Conservation (phyloP, 2,113 vertebrate species). For the Pampusana beccarii region DNA sequence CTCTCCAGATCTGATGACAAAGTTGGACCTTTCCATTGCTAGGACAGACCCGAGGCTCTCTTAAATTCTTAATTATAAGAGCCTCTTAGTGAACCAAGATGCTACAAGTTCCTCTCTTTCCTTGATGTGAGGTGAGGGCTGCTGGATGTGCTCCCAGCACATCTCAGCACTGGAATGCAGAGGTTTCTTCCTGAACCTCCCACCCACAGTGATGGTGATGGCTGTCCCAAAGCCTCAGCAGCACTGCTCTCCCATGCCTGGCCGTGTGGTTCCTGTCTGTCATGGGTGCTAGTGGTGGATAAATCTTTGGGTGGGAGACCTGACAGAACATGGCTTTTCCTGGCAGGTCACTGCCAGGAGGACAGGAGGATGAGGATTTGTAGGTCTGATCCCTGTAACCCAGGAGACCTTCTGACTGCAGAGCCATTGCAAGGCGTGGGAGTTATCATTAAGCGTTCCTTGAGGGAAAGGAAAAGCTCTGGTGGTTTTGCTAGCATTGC, state of each 20-base stretch:
- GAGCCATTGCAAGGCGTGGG: background rate
- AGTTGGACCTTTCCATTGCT: background rate
- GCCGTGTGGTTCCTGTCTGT: background rate
- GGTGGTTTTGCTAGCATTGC: background rate
- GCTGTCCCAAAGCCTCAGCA: background rate
- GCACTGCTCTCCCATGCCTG: fast-evolving
- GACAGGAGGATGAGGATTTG: background rate
- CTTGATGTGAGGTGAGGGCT: background rate
- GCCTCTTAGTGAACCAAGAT: background rate
- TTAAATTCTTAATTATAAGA: background rate
- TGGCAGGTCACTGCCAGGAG: background rate
- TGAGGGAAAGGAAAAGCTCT: background rate
- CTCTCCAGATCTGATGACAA: background rate
- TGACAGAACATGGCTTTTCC: background rate
- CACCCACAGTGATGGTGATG: background rate
- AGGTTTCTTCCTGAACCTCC: background rate
- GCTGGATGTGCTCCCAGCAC: background rate
- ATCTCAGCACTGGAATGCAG: background rate
- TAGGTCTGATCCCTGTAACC: background rate
- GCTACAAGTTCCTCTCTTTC: background rate
- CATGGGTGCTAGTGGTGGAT: background rate
- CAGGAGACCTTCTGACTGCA: background rate
- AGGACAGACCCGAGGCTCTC: background rate
- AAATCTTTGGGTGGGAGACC: background rate
- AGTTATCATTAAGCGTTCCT: background rate